These are phyloP conservation scores for Frieseomelitta varia DNA, from an alignment of 1,140 invertebrate genomes.

Conservation along the genomic window DNA sequence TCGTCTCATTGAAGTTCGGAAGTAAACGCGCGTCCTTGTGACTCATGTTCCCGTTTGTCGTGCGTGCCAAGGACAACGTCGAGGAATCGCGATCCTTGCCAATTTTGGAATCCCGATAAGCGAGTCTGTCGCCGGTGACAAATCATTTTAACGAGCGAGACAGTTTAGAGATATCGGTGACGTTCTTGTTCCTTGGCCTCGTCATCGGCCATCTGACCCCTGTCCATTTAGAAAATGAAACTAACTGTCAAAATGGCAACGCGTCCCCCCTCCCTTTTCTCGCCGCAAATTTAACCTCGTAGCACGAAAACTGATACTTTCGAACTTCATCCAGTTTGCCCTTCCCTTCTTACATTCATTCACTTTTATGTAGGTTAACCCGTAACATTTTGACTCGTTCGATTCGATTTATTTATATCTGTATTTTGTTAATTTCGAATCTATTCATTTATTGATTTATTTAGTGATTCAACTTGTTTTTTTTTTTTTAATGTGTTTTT, in stretches of 20 bases:
- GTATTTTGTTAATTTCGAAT: neutral
- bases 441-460: neutral
- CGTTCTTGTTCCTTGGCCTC: neutral
- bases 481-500: neutral
- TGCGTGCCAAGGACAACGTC: conserved; percentile 29
- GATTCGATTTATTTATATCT: neutral
- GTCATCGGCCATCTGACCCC: conserved; percentile 6
- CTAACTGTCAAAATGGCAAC: neutral
- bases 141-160: conserved; percentile 23
- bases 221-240: conserved; percentile 29
- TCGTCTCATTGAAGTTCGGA: neutral
- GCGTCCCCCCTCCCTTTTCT: too few relatives aligned
- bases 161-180: conserved; percentile 12
- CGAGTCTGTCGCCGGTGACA: conserved; percentile 4
- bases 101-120: conserved; percentile 33
- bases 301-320: conserved; percentile 21
- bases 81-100: conserved; percentile 5
- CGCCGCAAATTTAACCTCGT: neutral
- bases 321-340: neutral
- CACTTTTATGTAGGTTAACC: too few relatives aligned
- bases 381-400: neutral
- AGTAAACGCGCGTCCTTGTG: conserved; percentile 26
- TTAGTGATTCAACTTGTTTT: too few relatives aligned
- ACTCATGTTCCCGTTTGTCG: conserved; percentile 18
- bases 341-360: neutral